Conservation (phyloP, 2,113 vertebrate genomes). For the Hyla sarda region DNA sequence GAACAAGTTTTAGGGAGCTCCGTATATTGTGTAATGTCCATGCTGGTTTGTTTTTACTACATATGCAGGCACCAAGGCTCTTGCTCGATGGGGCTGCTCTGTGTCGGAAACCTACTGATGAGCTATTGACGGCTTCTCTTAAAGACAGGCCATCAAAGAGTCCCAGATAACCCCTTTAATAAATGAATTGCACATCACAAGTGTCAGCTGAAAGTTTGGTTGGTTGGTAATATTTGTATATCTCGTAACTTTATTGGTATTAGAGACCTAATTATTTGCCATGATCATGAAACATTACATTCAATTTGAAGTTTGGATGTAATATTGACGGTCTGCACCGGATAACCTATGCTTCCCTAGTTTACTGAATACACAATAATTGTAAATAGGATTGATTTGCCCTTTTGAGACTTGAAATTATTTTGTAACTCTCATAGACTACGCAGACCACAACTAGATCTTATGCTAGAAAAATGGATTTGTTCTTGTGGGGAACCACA, state of each 20-base stretch:
- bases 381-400: background rate
- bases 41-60: too few relatives aligned
- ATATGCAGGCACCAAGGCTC: too few relatives aligned
- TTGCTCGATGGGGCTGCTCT: too few relatives aligned
- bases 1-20: too few relatives aligned
- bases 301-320: background rate
- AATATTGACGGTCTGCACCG: background rate
- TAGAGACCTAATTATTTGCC: background rate
- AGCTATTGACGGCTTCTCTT: too few relatives aligned
- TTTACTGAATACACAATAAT: background rate
- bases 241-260: background rate
- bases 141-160: too few relatives aligned
- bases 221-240: background rate
- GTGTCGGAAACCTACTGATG: too few relatives aligned
- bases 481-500: constrained; percentile 38
- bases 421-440: constrained; percentile 8
- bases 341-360: background rate
- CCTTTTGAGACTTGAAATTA: background rate
- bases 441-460: background rate
- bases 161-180: too few relatives aligned
- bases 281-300: too few relatives aligned
- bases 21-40: too few relatives aligned
- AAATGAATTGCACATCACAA: too few relatives aligned
- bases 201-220: too few relatives aligned
- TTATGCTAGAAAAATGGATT: background rate